Conservation (phyloP, 2,888 invertebrate genomes). For the Clunio marinus region DNA sequence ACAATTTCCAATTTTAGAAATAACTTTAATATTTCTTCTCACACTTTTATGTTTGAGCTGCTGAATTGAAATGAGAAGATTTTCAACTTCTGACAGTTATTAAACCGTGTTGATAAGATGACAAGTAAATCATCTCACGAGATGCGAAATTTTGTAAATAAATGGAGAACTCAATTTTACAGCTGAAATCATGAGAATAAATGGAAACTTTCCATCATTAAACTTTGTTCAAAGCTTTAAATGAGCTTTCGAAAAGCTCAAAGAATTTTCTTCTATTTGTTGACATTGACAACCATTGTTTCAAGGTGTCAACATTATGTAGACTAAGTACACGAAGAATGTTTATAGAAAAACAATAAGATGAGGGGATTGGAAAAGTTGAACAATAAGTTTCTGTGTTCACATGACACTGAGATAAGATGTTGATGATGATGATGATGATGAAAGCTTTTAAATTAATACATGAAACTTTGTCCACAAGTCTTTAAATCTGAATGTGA, state of each 20-base stretch:
- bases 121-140: background rate
- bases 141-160: background rate
- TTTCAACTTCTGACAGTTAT: background rate
- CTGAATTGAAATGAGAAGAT: conserved; percentile 12
- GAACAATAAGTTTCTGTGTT: too few species aligned
- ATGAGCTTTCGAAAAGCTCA: conserved; percentile 6
- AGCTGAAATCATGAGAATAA: background rate
- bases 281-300: too few species aligned
- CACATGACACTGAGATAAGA: too few species aligned
- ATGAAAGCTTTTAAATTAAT: too few species aligned
- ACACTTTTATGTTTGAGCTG: background rate
- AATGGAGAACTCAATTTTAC: background rate
- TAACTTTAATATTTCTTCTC: conserved; percentile 3
- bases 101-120: conserved; percentile 15
- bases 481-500: too few species aligned
- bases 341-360: too few species aligned
- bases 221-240: background rate
- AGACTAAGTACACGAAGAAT: too few species aligned
- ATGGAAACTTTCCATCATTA: background rate
- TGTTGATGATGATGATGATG: too few species aligned
- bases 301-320: too few species aligned
- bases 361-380: too few species aligned
- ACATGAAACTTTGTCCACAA: too few species aligned
- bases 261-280: too few species aligned
- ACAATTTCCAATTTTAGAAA: background rate